Conservation (phyloP, 2,797 vertebrate species). For the Hozukius guyotensis region DNA sequence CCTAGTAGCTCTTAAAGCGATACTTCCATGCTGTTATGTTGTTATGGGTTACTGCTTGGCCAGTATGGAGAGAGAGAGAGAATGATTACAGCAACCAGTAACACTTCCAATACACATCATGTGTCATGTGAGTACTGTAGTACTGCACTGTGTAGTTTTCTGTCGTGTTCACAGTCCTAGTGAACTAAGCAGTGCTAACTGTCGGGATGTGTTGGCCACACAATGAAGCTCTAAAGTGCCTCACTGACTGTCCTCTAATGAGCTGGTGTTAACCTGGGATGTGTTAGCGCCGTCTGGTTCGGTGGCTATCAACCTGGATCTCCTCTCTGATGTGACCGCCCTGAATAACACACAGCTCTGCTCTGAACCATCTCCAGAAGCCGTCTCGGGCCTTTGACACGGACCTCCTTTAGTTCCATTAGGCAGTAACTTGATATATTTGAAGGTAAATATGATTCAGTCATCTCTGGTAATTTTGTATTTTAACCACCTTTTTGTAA, state of each 20-base stretch:
- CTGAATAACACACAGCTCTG: neutral
- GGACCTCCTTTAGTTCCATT: neutral
- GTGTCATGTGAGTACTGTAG: too few species aligned
- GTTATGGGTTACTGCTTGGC: too few species aligned
- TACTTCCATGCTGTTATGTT: neutral
- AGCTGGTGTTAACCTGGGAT: neutral
- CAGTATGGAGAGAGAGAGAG: too few species aligned
- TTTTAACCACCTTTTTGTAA: neutral
- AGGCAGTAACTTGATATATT: neutral
- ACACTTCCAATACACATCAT: too few species aligned
- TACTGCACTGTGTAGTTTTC: too few species aligned
- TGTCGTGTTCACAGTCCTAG: too few species aligned
- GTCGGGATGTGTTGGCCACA: neutral
- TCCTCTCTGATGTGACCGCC: neutral
- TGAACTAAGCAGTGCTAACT: neutral
- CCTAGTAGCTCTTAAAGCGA: too few species aligned
- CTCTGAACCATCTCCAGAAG: neutral
- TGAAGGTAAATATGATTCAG: neutral
- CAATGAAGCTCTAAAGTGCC: constrained; percentile 15
- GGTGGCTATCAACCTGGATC: neutral
- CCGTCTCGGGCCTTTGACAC: neutral
- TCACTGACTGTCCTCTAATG: neutral
- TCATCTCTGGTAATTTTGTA: constrained; percentile 12
- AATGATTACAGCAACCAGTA: too few species aligned
- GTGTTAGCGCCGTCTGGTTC: neutral